phyloP scores from a whole-genome alignment of 2,888 invertebrate genomes.

The Drosophila pseudotalamancana region DNA sequence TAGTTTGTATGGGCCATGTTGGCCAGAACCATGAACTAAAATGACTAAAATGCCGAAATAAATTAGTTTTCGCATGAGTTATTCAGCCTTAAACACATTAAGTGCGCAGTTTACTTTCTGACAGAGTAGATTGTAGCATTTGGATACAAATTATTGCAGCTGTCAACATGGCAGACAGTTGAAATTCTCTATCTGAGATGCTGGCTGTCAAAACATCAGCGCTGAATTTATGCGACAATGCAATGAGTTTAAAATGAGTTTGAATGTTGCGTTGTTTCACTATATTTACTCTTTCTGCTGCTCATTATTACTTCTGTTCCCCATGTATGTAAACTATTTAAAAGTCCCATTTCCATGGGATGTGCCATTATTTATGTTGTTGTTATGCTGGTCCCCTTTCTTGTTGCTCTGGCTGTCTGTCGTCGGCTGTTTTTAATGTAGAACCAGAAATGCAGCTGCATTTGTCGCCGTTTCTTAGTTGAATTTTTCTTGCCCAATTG shows the following conservation, averaged over 20 bases:
- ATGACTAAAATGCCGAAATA: neutral
- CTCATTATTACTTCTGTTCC: neutral
- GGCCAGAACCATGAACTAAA: no score
- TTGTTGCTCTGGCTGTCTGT: no score
- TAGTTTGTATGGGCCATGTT: no score
- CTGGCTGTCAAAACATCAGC: neutral
- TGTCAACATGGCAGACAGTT: constrained; percentile 40
- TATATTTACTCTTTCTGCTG: constrained; percentile 34
- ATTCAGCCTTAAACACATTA: constrained; percentile 27
- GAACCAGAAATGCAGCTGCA: no score
- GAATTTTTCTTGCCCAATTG: no score
- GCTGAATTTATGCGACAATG: constrained; percentile 24
- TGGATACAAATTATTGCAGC: constrained; percentile 22
- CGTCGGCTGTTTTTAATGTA: no score
- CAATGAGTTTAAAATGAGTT: constrained; percentile 27
- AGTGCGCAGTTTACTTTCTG: constrained; percentile 9
- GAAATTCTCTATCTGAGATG: constrained; percentile 29
- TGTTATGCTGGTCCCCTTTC: no score
- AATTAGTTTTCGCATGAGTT: constrained; percentile 3
- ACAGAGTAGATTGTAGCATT: neutral
- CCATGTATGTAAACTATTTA: no score
- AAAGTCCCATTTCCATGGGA: neutral
- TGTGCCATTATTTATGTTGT: neutral
- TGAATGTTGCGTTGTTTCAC: constrained; percentile 24
- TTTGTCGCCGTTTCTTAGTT: no score